phyloP scores from a whole-genome alignment of 1,140 invertebrate species.

The Steinernema khuongi region DNA sequence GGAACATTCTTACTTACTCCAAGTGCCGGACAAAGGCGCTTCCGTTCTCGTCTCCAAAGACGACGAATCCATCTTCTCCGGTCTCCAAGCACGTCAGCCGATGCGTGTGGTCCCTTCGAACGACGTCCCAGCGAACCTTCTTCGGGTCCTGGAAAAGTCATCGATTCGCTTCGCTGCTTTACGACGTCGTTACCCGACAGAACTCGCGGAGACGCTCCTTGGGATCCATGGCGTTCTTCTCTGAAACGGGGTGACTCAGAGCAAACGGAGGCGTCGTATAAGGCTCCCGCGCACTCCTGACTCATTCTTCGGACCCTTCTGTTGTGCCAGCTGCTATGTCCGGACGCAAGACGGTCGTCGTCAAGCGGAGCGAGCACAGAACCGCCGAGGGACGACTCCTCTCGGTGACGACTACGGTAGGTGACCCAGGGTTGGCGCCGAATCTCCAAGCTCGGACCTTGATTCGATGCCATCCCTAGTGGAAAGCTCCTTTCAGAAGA shows the following conservation, averaged over 20 bases:
- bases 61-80: neutral
- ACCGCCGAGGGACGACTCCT: neutral
- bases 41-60: neutral
- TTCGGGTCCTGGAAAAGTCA: neutral
- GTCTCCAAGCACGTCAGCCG: neutral
- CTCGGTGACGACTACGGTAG: conserved; percentile 4
- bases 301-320: neutral
- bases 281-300: neutral
- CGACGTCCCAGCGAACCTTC: neutral
- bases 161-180: neutral
- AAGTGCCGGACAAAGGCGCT: neutral
- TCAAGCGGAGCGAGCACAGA: neutral
- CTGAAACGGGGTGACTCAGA: neutral
- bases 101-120: neutral
- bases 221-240: neutral
- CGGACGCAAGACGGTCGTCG: neutral
- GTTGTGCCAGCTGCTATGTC: no score
- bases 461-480: no score
- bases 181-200: conserved; percentile 6
- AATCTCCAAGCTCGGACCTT: neutral
- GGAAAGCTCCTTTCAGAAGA: no score
- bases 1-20: neutral
- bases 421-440: neutral
- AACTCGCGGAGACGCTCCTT: neutral
- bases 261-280: neutral